phyloP scores from a whole-genome alignment of 2,113 vertebrate genomes.

The Sapayoa aenigma region DNA sequence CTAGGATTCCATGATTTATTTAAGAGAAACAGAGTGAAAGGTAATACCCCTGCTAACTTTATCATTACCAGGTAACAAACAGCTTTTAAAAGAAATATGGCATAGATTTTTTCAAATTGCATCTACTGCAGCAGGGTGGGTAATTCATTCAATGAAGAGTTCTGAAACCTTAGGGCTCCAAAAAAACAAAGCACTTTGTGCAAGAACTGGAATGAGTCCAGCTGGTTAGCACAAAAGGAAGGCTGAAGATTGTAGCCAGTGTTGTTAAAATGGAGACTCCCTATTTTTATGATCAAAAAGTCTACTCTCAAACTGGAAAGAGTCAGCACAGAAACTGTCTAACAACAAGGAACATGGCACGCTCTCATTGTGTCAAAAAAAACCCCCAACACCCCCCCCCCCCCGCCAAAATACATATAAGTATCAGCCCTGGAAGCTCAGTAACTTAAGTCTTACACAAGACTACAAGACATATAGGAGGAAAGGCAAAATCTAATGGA shows the following conservation, averaged over 20 bases:
- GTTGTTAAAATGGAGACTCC: background rate
- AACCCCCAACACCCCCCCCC: background rate
- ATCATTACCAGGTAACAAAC: background rate
- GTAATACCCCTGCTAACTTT: background rate
- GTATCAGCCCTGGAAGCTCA: background rate
- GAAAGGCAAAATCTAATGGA: background rate
- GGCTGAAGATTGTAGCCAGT: background rate
- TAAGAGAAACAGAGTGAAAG: background rate
- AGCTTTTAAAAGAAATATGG: background rate
- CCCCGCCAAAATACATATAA: background rate
- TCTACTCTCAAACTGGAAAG: background rate
- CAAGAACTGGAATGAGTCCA: background rate
- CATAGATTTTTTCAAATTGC: background rate
- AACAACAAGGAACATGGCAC: background rate
- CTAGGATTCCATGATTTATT: background rate
- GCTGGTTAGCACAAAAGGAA: background rate
- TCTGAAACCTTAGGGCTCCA: background rate
- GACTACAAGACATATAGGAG: background rate
- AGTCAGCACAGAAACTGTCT: background rate
- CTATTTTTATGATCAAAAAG: background rate
- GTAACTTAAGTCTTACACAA: background rate
- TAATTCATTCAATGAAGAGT: background rate
- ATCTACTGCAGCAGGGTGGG: background rate
- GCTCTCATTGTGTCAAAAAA: background rate
- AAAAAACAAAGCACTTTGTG: background rate